Percentiles rank a stretch among this genome's conserved stretches.
Conservation (phyloP, 23 tunicate species). For the Trididemnum miniatum region DNA sequence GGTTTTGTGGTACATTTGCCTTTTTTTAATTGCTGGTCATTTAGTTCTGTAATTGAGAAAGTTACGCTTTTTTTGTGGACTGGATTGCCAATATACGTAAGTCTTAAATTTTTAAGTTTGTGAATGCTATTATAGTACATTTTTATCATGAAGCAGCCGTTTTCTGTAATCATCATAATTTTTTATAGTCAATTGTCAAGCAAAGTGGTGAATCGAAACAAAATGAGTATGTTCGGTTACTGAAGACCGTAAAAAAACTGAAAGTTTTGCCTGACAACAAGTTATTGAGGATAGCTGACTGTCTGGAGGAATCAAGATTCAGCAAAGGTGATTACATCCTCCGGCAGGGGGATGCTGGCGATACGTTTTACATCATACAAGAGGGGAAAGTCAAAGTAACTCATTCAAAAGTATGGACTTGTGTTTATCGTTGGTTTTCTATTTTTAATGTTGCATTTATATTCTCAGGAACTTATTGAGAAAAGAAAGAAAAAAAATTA, state of each 20-base stretch:
- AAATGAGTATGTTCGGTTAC: slow-evolving; percentile 65
- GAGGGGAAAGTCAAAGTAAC: slow-evolving; percentile 89
- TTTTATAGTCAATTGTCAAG: slow-evolving; percentile 68
- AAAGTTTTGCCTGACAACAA: slow-evolving; percentile 63
- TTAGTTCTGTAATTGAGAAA: too few species aligned
- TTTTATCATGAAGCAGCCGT: not conserved
- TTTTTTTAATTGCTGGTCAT: too few species aligned
- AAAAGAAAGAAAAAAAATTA: not conserved
- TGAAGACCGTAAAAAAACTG: slow-evolving; percentile 65
- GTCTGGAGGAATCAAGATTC: slow-evolving; percentile 72
- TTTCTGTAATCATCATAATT: not conserved
- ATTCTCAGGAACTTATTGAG: not conserved
- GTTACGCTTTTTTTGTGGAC: too few species aligned
- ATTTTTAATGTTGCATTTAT: too few species aligned
- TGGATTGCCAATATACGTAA: too few species aligned
- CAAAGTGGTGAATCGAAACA: slow-evolving; percentile 59
- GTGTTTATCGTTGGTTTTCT: too few species aligned
- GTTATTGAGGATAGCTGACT: slow-evolving; percentile 83
- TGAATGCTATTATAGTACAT: not conserved
- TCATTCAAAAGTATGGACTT: slow-evolving; percentile 44
- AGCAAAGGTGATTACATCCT: slow-evolving; percentile 68
- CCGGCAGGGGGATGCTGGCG: slow-evolving; percentile 92
- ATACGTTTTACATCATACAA: slow-evolving; percentile 83
- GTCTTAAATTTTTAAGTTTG: too few species aligned
- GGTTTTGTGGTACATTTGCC: too few species aligned